phyloP scores from a whole-genome alignment of 1,140 invertebrate genomes.

The Sesamia nonagrioides region DNA sequence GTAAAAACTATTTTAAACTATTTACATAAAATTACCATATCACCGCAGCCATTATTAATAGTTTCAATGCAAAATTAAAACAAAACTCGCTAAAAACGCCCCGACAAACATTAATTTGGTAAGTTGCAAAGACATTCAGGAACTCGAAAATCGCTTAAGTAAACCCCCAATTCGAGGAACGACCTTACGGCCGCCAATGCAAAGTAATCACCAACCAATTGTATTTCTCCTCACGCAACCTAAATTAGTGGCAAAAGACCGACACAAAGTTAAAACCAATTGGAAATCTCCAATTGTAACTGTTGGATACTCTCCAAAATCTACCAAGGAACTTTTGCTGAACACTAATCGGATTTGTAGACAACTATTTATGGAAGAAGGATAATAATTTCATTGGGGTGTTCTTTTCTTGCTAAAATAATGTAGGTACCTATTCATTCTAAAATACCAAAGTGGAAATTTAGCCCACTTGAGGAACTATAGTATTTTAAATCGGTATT shows the following conservation, averaged over 20 bases:
- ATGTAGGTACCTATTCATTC: too few species aligned
- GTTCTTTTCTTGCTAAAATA: too few species aligned
- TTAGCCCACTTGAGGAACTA: too few species aligned
- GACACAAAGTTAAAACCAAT: constrained; percentile 62
- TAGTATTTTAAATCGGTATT: too few species aligned
- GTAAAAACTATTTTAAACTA: too few species aligned
- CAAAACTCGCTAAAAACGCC: neutral
- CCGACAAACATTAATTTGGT: neutral
- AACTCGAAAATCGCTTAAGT: neutral
- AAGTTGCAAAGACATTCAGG: neutral
- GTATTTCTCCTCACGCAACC: constrained; percentile 66
- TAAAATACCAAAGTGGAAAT: too few species aligned
- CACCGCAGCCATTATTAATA: neutral
- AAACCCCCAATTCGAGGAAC: constrained; percentile 1
- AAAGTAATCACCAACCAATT: constrained; percentile 66
- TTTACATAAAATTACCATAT: too few species aligned
- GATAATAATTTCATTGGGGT: constrained; percentile 24
- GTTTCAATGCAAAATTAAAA: neutral
- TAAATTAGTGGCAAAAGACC: constrained; percentile 68
- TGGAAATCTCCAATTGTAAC: constrained; percentile 74
- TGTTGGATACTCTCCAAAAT: constrained; percentile 76
- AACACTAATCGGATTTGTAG: constrained; percentile 82
- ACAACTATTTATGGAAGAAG: constrained; percentile 57
- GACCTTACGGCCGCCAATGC: constrained; percentile 42
- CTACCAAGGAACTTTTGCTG: constrained; percentile 69